A percentile compares a stretch with the other conserved stretches of the same genome.
phyloP scores from a whole-genome alignment of 2,888 invertebrate species.

The Brachypalpus laphriformis region DNA sequence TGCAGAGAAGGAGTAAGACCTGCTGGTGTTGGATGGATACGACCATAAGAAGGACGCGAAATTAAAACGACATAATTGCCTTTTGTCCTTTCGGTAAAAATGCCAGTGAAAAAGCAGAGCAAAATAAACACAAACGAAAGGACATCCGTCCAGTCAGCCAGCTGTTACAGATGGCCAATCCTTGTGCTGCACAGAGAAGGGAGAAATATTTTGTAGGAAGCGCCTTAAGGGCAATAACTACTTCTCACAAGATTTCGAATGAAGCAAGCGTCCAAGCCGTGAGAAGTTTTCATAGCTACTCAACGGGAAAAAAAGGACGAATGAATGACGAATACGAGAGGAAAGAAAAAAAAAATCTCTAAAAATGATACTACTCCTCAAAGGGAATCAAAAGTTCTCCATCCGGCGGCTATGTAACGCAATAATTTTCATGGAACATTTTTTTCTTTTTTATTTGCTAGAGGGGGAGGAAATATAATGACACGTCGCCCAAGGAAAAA shows the following conservation, averaged over 20 bases:
- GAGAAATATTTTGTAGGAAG: slow-evolving; percentile 41
- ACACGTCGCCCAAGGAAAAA: slow-evolving; percentile 23
- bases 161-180: slow-evolving; percentile 70
- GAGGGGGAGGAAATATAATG: slow-evolving; percentile 18
- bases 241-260: slow-evolving; percentile 18
- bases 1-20: slow-evolving; percentile 15
- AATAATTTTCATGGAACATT: slow-evolving; percentile 56
- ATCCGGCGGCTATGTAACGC: slow-evolving; percentile 65
- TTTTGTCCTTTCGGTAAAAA: slow-evolving; percentile 64
- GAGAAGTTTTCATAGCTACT: slow-evolving; percentile 60
- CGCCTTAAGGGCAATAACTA: slow-evolving; percentile 43
- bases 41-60: slow-evolving; percentile 55
- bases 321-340: slow-evolving; percentile 4
- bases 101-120: slow-evolving; percentile 4
- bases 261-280: slow-evolving; percentile 13
- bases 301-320: slow-evolving; percentile 35
- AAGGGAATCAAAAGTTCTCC: slow-evolving; percentile 67
- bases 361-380: slow-evolving; percentile 50
- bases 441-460: slow-evolving; percentile 15
- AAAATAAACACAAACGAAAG: slow-evolving; percentile 17
- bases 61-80: slow-evolving; percentile 72
- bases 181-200: background rate
- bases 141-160: slow-evolving; percentile 66
- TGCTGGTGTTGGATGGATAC: slow-evolving; percentile 12
- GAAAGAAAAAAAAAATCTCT: background rate